These are phyloP conservation scores for Poecilia gillii DNA, from an alignment of 2,797 vertebrate species.

Conservation along the genomic window DNA sequence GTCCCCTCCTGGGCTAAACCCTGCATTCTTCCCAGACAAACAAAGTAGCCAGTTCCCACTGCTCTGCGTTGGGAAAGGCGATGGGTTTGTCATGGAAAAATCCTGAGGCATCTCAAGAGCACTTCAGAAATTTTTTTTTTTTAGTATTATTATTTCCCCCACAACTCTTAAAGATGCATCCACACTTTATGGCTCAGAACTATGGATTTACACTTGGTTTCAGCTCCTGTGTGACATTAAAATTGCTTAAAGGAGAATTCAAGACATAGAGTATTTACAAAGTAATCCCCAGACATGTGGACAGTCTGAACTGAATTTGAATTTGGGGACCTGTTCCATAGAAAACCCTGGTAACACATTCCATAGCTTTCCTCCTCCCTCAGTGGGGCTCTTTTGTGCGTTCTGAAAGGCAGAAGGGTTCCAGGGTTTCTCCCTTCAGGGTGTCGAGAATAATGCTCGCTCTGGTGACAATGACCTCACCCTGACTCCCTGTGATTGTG, in stretches of 20 bases:
- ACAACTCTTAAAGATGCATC: conserved; percentile 33
- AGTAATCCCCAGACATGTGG: conserved; percentile 25
- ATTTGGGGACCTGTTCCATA: conserved; percentile 52
- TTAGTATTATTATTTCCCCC: conserved; percentile 3
- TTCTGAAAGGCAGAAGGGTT: conserved; percentile 74
- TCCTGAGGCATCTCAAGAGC: conserved; percentile 75
- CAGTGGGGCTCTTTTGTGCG: conserved; percentile 73
- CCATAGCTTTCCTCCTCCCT: conserved; percentile 68
- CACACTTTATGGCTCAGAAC: conserved; percentile 6
- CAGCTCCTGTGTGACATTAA: conserved; percentile 17
- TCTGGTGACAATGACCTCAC: conserved; percentile 76
- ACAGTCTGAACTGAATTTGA: conserved; percentile 41
- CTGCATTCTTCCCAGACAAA: conserved; percentile 80
- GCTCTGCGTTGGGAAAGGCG: conserved; percentile 69
- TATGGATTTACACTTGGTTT: conserved; percentile 3
- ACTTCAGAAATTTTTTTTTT: conserved; percentile 43
- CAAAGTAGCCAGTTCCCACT: conserved; percentile 80
- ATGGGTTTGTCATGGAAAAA: conserved; percentile 78
- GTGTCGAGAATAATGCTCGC: conserved; percentile 70
- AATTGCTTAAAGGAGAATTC: background rate
- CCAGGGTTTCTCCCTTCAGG: conserved; percentile 81
- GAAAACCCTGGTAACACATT: conserved; percentile 77
- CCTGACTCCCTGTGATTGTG: conserved; percentile 44
- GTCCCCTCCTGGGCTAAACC: conserved; percentile 66
- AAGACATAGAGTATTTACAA: background rate